Base-by-base conservation (phyloP, 30 jellyfish, hydroid and myxozoan species). In the Aurelia sp. region DNA sequence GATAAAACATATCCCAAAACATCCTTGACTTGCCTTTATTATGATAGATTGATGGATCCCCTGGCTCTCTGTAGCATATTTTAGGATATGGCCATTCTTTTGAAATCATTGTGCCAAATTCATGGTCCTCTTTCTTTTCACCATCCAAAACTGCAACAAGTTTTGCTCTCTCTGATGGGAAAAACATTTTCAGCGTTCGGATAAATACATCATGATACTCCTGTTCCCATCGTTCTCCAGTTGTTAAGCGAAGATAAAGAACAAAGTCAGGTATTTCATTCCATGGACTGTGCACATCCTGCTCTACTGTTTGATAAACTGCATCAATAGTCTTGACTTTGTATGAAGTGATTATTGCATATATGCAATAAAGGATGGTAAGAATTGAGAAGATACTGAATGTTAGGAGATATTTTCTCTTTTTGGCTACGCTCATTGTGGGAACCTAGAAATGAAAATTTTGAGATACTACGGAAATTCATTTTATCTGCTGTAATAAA, bases 31-130 rank as follows among this genome's bases (percentile, higher is more conserved):
- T 73, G 22, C 92, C 97, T 64, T 16, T 18, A 50, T 63, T 51
- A 35, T 81, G 90, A 50, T 72, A 69, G 18, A 81, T 66, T 2
- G 80, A 78, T 15, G 16, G 63, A 38, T 74, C 87, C 24, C 72
- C 74, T 6, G 87, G 75, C 13, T 81, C 89, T 17, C 89, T 73
- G 79, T 71, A 90, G 52, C 91, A 82, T 4, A 90, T 51, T 17
- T 74, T 73, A 0, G 97, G 94, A 33, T 44, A 65, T 1, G 97
- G 94, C 94, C 95, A 90, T 66, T 65, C 80, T 8, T 48, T 59
- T 44, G 67, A n/a, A 2, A 90, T 57, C 47, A 27, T 17, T 3
- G 62, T 48, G 1, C 96, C 97, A 38, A 81, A 68, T 13, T 78
- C 72, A 57, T 82, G 96, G 59, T 90, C 97, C 9, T 53, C 75